Evolutionary conservation across 92 coral and sea anemone species (phyloP), one percentile per base, ranked within the genome.

Genomic region (Chrysogorgia sp.): DNA sequence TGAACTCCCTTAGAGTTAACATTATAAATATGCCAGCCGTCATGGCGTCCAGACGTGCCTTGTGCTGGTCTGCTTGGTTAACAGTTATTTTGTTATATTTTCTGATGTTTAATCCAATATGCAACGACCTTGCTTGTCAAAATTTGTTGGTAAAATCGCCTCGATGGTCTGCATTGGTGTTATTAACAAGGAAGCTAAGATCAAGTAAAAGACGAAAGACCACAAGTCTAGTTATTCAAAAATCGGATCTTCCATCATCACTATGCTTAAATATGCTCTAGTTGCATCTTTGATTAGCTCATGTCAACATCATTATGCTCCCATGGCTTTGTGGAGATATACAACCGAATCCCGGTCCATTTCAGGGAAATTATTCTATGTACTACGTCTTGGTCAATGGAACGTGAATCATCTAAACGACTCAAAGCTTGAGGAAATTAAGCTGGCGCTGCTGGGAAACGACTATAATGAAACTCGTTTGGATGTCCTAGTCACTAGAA

Each of bases 271-370:
- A 58, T 31, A 58, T 58, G 63, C 31, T 2, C 63, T 58, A 23
- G 31, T 31, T 58, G 63, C 63, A 17, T 58, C 63, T 58, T 29
- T 58, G 63, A 23, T 58, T 9, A 58, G 63, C 32, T 58, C 63
- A 10, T 58, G 63, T 58, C 63, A 58, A 58, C 32, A 58, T 58
- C 30, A 58, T 23, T 23, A 29, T 58, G 23, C 10, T 58, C 30
- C 63, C 31, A 58, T 58, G 31, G 63, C 23, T 58, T 58, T 58
- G 63, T 58, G 63, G 63, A 2, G 63, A 58, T 58, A 58, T 58
- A 58, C 63, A 58, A 24, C 63, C 32, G 23, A 58, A 24, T 58
- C 63, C 63, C 1, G 63, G 63, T 22, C 63, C 63, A 58, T 58
- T 7, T 58, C 63, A 58, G 23, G 63, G 31, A 3, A 17, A 23